Evolutionary conservation across 2,113 vertebrate species (phyloP).

Genomic region (Chamaea fasciata): DNA sequence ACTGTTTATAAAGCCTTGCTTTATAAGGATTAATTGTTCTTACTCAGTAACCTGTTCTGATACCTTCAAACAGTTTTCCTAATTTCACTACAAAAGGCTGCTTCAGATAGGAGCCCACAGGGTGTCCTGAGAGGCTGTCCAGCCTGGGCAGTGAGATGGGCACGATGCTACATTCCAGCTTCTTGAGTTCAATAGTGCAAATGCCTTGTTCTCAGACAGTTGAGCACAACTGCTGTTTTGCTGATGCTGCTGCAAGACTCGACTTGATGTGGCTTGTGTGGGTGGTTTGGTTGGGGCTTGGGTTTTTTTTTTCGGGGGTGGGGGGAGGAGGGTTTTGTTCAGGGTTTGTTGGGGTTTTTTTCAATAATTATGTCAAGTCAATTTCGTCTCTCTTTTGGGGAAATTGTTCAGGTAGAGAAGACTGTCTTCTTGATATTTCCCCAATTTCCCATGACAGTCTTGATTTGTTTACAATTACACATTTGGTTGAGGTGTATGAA

Average conservation of each 20-base stretch:
- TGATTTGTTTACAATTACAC: neutral
- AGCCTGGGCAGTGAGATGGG: neutral
- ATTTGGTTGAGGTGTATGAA: neutral
- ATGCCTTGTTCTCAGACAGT: accelerated
- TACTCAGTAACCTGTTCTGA: accelerated
- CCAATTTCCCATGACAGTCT: neutral
- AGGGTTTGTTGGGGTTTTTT: neutral
- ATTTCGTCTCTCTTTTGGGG: neutral
- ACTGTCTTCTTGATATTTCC: neutral
- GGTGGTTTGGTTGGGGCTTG: neutral
- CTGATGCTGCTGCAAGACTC: neutral
- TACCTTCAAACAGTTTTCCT: neutral
- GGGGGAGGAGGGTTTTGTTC: neutral
- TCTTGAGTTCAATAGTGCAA: accelerated
- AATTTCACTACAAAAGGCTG: neutral
- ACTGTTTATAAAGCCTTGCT: neutral
- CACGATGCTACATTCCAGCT: neutral
- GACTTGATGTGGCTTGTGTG: neutral
- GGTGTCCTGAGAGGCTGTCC: neutral
- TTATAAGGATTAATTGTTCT: neutral
- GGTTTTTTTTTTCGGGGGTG: accelerated
- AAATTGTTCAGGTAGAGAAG: neutral
- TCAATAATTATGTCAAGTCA: neutral
- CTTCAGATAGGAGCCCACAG: neutral
- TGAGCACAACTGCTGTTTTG: accelerated